Percentiles rank a stretch among this genome's conserved stretches.
phyloP scores from a whole-genome alignment of 1,140 invertebrate species.

The Vollenhovia emeryi region DNA sequence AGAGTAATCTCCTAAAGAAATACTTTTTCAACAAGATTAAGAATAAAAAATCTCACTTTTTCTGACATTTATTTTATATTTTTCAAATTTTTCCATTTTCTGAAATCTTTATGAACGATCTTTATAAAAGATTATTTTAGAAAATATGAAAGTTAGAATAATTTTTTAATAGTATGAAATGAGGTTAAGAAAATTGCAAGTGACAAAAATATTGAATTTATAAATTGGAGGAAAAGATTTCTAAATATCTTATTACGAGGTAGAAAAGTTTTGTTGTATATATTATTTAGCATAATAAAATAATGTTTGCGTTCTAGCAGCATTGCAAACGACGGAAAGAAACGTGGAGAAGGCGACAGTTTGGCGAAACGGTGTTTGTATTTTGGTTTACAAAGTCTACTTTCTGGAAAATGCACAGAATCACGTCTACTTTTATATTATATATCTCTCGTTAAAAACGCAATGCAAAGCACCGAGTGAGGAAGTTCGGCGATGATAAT shows the following conservation, averaged over 20 bases:
- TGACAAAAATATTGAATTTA: neutral
- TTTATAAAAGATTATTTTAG: neutral
- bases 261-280: neutral
- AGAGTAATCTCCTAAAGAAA: neutral
- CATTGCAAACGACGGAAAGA: neutral
- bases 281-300: neutral
- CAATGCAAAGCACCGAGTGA: neutral
- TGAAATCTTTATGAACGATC: neutral
- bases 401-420: neutral
- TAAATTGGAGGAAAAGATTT: neutral
- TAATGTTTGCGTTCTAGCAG: constrained; percentile 8
- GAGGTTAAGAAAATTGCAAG: neutral
- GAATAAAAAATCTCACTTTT: neutral
- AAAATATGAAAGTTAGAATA: neutral
- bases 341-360: constrained; percentile 1
- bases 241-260: neutral
- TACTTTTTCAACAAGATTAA: constrained; percentile 8
- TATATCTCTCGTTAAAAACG: constrained; percentile 14
- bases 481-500: constrained; percentile 2
- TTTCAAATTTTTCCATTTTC: neutral
- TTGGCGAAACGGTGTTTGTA: neutral
- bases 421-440: neutral
- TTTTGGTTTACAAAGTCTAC: constrained; percentile 14
- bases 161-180: neutral
- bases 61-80: neutral